phyloP scores from a whole-genome alignment of 2,113 vertebrate species.

The Megaceryle torquata region DNA sequence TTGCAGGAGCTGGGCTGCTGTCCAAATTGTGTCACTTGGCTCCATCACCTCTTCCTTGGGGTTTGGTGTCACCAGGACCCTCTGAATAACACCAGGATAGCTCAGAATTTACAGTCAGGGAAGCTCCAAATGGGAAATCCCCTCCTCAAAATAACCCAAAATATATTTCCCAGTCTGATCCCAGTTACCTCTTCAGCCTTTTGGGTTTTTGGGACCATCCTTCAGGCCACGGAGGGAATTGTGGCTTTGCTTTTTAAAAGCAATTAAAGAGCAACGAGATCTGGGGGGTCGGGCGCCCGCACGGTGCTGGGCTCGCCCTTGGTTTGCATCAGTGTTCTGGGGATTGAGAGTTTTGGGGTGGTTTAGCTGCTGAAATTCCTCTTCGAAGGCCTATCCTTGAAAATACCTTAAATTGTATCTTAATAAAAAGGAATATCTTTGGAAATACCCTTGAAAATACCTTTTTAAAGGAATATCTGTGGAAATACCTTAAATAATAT shows the following conservation, averaged over 20 bases:
- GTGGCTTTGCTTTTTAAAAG: neutral
- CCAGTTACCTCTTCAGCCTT: neutral
- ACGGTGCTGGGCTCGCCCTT: too few relatives aligned
- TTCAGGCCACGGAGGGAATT: too few relatives aligned
- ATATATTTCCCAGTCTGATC: neutral
- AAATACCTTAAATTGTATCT: too few relatives aligned
- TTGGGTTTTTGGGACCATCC: neutral
- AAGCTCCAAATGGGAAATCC: neutral
- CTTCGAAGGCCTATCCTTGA: too few relatives aligned
- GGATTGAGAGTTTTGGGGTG: neutral
- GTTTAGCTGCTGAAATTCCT: neutral
- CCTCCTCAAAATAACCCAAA: neutral
- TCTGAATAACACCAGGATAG: too few relatives aligned
- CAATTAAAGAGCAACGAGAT: too few relatives aligned
- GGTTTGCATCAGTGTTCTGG: neutral
- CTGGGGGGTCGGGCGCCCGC: too few relatives aligned
- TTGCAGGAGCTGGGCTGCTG: neutral
- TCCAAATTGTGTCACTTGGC: neutral
- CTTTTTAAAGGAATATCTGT: too few relatives aligned
- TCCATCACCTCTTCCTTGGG: neutral
- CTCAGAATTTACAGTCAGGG: neutral
- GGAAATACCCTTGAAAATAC: too few relatives aligned
- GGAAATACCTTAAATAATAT: too few relatives aligned
- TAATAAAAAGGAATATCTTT: too few relatives aligned
- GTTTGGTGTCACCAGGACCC: neutral